Base-by-base conservation (phyloP, 2,797 vertebrate species). In the Muscicapa striata region DNA sequence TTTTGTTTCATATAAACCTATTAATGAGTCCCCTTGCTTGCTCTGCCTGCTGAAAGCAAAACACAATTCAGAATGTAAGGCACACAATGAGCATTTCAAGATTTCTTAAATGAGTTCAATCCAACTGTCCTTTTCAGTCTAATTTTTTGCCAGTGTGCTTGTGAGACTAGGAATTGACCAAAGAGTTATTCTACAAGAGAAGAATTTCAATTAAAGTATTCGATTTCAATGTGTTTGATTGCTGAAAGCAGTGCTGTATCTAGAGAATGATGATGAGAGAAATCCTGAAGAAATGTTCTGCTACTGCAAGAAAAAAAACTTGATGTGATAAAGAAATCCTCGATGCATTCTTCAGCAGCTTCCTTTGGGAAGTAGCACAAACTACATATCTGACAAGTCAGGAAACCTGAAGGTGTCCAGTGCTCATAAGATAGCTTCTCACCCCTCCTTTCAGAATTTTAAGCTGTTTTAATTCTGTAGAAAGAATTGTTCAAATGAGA, bases 1-100 rank as follows among this genome's bases (percentile, higher is more conserved):
- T 95, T 83, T 94, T 92, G 43, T 95, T 97, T 96, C 46, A 15
- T 88, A 66, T 87, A 92, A 96, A 86, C 68, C 11, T 73, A 12
- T 59, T 87, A 73, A 19, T 62, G 64, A 89, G 24, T 30, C 11
- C 27, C 15, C 7, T 66, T 85, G 27, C 22, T 78, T 32, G 11
- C 8, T 69, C 27, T 13, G 43, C 5, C 6, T 52, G 34, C 26
- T 72, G 66, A 68, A 92, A 94, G 32, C 18, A 74, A 73, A 74
- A 36, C 12, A 41, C 10, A 68, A 10, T 43, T 64, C 14, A 69
- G 46, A 58, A 8, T 46, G 14, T 34, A 48, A 85, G 30, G 20
- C 36, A 48, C 11, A 30, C 32, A 49, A 46, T 77, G 32, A 70
- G 4, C 32, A 75, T 21, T 20, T 55, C 26, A 78, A 73, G 19